Conservation (phyloP, 2,797 vertebrate species). For the Spinus pinus region DNA sequence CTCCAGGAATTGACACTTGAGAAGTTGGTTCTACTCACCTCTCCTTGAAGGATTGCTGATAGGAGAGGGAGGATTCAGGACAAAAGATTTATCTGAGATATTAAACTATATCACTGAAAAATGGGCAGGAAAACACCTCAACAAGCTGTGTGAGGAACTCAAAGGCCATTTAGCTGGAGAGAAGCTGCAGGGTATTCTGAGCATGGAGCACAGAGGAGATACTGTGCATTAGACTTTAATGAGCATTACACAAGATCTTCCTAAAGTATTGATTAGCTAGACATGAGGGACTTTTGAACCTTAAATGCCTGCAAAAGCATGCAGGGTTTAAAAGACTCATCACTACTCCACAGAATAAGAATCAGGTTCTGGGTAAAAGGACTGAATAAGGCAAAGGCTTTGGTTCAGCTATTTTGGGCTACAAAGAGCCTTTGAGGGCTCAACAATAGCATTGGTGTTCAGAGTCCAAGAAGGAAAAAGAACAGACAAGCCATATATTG, state of each 20-base stretch:
- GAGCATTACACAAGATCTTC: conserved; percentile 35
- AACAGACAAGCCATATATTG: conserved; percentile 19
- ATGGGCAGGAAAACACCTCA: conserved; percentile 38
- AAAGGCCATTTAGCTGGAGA: conserved; percentile 20
- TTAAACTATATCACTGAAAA: conserved; percentile 28
- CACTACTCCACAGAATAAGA: conserved; percentile 27
- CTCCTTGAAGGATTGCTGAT: background rate
- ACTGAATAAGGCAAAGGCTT: conserved; percentile 3
- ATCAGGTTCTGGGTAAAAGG: conserved; percentile 25
- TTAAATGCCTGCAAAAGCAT: conserved; percentile 46
- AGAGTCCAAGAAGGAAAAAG: conserved; percentile 11
- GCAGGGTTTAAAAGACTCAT: conserved; percentile 51
- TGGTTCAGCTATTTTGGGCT: conserved; percentile 55
- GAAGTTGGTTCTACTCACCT: background rate
- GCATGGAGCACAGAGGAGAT: background rate
- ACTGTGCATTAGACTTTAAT: conserved; percentile 54
- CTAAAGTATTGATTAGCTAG: conserved; percentile 66
- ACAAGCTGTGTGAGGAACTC: background rate
- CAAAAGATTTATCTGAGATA: conserved; percentile 17
- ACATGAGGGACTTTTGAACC: conserved; percentile 46
- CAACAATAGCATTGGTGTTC: conserved; percentile 36
- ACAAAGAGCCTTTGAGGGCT: conserved; percentile 53
- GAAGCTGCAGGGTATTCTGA: conserved; percentile 28
- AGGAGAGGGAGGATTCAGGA: conserved; percentile 6
- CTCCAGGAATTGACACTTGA: background rate